Evolutionary conservation across 2,888 invertebrate genomes (phyloP).

Genomic region (Pristionchus arcanus): DNA sequence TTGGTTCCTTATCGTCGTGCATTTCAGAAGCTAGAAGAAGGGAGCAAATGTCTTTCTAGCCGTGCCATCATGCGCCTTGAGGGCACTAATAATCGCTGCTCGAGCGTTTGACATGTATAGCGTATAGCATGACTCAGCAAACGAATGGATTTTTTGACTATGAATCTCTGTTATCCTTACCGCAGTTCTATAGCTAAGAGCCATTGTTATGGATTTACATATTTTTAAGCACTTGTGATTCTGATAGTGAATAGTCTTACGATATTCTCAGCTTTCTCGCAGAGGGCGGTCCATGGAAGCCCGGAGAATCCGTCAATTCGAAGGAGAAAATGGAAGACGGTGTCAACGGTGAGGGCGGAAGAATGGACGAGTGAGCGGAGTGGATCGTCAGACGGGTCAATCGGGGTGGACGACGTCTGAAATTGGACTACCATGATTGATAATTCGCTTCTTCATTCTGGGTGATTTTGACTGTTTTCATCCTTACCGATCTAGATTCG

Average conservation of each 20-base stretch:
- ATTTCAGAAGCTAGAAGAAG: neutral
- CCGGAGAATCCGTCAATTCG: constrained; percentile 14
- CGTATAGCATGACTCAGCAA: neutral
- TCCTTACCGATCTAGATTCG: no score
- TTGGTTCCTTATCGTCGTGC: constrained; percentile 3
- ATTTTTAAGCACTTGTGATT: no score
- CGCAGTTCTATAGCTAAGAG: no score
- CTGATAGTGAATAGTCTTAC: no score
- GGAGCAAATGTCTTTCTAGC: constrained; percentile 14
- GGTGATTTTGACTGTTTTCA: no score
- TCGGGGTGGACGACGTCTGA: constrained; percentile 5
- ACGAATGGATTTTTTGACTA: neutral
- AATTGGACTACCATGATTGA: neutral
- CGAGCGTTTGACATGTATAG: neutral
- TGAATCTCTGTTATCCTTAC: no score
- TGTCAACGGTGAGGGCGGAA: constrained; percentile 48
- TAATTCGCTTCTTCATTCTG: no score
- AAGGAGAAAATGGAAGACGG: constrained; percentile 49
- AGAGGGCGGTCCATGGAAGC: constrained; percentile 19
- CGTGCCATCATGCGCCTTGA: neutral
- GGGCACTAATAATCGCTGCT: neutral
- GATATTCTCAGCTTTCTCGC: neutral
- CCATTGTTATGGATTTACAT: no score
- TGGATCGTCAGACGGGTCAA: constrained; percentile 25
- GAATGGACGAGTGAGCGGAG: constrained; percentile 14